Conservation (phyloP, 2,888 invertebrate species). For the Ephialtes manifestator region DNA sequence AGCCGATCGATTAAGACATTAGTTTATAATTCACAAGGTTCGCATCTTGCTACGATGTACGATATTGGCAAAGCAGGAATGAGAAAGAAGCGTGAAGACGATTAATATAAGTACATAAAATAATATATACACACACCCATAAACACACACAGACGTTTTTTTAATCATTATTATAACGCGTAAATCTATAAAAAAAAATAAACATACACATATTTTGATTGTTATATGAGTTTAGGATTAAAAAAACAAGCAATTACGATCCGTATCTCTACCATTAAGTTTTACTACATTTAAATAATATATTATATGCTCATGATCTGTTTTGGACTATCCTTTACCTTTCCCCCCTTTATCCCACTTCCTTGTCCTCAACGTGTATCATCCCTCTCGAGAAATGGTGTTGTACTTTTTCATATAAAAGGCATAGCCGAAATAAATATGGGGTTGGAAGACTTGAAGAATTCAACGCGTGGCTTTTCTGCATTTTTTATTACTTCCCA, state of each 20-base stretch:
- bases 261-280: slow-evolving; percentile 82
- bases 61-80: slow-evolving; percentile 44
- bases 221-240: slow-evolving; percentile 64
- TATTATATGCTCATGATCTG: slow-evolving; percentile 80
- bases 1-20: slow-evolving; percentile 57
- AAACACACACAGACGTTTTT: slow-evolving; percentile 51
- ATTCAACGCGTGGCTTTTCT: slow-evolving; percentile 48
- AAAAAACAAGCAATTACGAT: slow-evolving; percentile 67
- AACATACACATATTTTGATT: slow-evolving; percentile 55
- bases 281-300: slow-evolving; percentile 81
- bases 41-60: slow-evolving; percentile 64
- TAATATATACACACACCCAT: slow-evolving; percentile 60
- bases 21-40: slow-evolving; percentile 56
- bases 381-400: slow-evolving; percentile 82
- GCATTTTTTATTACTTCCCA: slow-evolving; percentile 13
- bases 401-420: slow-evolving; percentile 85
- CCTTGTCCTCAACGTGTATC: slow-evolving; percentile 76
- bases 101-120: slow-evolving; percentile 51
- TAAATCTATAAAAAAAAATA: slow-evolving; percentile 9
- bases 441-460: slow-evolving; percentile 83
- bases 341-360: slow-evolving; percentile 61
- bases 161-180: slow-evolving; percentile 22
- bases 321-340: slow-evolving; percentile 77
- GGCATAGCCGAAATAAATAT: slow-evolving; percentile 84
- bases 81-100: slow-evolving; percentile 43